These are phyloP conservation scores for Leptura quadrifasciata DNA, from an alignment of 2,888 invertebrate genomes.

Conservation along the genomic window DNA sequence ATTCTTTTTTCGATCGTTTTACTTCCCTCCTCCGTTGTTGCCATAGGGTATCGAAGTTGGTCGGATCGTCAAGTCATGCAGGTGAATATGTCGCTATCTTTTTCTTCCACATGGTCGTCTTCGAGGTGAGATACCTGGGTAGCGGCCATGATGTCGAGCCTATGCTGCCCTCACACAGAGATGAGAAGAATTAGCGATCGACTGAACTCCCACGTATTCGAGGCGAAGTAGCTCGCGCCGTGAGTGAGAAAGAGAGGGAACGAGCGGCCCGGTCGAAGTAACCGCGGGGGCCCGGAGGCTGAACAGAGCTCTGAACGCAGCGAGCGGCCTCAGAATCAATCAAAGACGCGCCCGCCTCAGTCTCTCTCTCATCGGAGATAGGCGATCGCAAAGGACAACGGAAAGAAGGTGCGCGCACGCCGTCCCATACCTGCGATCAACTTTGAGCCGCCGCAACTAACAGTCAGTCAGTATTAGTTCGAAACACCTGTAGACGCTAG, in stretches of 20 bases:
- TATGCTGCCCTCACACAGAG: constrained; percentile 68
- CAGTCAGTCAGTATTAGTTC: constrained; percentile 75
- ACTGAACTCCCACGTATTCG: constrained; percentile 63
- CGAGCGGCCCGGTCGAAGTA: constrained; percentile 75
- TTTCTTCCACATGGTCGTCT: constrained; percentile 41
- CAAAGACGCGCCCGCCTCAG: constrained; percentile 62
- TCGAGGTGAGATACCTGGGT: constrained; percentile 53
- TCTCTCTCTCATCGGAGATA: constrained; percentile 58
- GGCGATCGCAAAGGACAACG: constrained; percentile 51
- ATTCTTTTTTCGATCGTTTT: constrained; percentile 69
- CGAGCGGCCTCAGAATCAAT: constrained; percentile 64
- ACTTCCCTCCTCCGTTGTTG: constrained; percentile 66
- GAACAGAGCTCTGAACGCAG: constrained; percentile 75
- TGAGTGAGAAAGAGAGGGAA: constrained; percentile 68
- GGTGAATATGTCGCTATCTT: constrained; percentile 61
- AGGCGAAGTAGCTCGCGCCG: constrained; percentile 40
- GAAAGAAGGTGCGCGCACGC: constrained; percentile 58
- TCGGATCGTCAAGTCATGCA: constrained; percentile 65
- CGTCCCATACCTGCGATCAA: constrained; percentile 67
- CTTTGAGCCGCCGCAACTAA: constrained; percentile 71
- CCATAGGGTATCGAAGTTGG: constrained; percentile 61
- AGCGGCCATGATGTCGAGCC: constrained; percentile 71
- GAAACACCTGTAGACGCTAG: constrained; percentile 75
- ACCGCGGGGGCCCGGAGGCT: constrained; percentile 81
- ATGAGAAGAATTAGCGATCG: constrained; percentile 64